Evolutionary conservation across 1,140 invertebrate genomes (phyloP).

Genomic region (Listronotus bonariensis): DNA sequence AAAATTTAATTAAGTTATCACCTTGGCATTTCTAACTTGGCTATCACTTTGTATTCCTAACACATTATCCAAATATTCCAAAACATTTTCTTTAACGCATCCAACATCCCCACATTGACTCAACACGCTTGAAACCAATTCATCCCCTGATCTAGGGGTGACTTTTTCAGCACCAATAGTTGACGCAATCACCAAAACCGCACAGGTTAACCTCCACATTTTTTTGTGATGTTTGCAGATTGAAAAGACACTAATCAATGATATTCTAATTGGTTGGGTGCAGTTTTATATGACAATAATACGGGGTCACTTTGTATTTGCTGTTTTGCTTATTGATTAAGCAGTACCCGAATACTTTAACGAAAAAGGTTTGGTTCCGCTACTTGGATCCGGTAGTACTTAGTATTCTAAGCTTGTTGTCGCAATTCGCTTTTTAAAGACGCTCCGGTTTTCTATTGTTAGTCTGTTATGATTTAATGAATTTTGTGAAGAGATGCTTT

Average conservation of each 20-base stretch:
- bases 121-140: constrained; percentile 71
- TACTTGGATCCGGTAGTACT: constrained; percentile 39
- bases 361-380: constrained; percentile 41
- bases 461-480: constrained; percentile 11
- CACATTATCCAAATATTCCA: constrained; percentile 72
- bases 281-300: constrained; percentile 54
- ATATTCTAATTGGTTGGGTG: constrained; percentile 50
- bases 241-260: constrained; percentile 42
- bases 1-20: constrained; percentile 13
- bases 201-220: constrained; percentile 53
- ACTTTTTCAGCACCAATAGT: constrained; percentile 59
- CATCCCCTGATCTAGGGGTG: constrained; percentile 65
- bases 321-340: constrained; percentile 38
- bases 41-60: constrained; percentile 66
- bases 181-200: constrained; percentile 57
- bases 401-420: constrained; percentile 23
- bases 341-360: constrained; percentile 30
- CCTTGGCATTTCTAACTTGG: constrained; percentile 53
- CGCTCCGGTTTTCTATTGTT: constrained; percentile 19
- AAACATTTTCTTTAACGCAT: constrained; percentile 74
- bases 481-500: constrained; percentile 4
- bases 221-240: constrained; percentile 37
- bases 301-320: constrained; percentile 41
- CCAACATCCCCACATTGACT: constrained; percentile 71
- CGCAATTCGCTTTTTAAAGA: constrained; percentile 37